A percentile compares a stretch with the other conserved stretches of the same genome.
Conservation (phyloP, 2,888 invertebrate genomes). For the Dasypogon diadema region DNA sequence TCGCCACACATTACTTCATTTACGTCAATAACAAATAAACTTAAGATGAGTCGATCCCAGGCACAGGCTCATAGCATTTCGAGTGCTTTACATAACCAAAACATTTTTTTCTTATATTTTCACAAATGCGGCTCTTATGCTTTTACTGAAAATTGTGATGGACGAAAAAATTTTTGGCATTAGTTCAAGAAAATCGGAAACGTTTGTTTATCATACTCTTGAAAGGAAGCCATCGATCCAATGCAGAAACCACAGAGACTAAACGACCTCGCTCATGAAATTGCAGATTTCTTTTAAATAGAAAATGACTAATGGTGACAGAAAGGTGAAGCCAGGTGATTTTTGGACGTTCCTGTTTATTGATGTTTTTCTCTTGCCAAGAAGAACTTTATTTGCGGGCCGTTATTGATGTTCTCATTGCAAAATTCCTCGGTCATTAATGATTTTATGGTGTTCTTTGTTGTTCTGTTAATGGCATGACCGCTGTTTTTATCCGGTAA, state of each 20-base stretch:
- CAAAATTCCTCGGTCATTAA: neutral
- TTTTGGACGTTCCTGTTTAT: slow-evolving; percentile 9
- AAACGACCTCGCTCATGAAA: neutral
- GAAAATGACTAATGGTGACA: slow-evolving; percentile 14
- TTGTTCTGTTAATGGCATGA: neutral
- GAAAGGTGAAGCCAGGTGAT: slow-evolving; percentile 15
- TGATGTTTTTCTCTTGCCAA: neutral
- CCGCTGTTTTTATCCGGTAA: neutral
- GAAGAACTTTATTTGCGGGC: neutral
- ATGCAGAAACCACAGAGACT: neutral
- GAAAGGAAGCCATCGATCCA: neutral
- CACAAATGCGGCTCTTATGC: neutral
- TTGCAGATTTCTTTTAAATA: slow-evolving; percentile 21
- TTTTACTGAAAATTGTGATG: neutral
- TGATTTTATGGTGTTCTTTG: neutral
- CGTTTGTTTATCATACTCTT: neutral
- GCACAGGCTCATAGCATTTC: neutral
- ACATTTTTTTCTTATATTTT: slow-evolving; percentile 11
- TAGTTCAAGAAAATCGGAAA: slow-evolving; percentile 9
- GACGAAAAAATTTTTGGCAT: neutral
- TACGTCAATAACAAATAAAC: neutral
- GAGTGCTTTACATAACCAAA: neutral
- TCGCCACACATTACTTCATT: slow-evolving; percentile 1
- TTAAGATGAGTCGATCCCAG: slow-evolving; percentile 1
- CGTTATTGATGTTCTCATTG: neutral